Evolutionary conservation across 2,797 vertebrate genomes (phyloP).

Genomic region (Pseudochaenichthys georgianus): DNA sequence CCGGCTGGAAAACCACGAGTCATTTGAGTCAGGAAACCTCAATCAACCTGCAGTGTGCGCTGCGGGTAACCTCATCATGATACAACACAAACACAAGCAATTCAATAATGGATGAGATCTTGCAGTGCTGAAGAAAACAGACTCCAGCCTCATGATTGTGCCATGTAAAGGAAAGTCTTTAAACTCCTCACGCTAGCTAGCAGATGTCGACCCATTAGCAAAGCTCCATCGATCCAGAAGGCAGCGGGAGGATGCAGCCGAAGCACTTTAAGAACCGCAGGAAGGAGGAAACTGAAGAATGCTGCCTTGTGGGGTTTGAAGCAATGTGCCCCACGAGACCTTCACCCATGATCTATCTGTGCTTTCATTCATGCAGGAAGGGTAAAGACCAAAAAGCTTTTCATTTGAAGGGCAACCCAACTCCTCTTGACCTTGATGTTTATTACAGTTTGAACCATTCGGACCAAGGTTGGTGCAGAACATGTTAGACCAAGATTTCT

Average conservation of each 20-base stretch:
- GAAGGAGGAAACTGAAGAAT: constrained; percentile 60
- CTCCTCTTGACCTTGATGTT: constrained; percentile 9
- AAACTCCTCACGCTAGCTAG: constrained; percentile 53
- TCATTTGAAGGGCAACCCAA: not conserved
- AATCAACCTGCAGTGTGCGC: not conserved
- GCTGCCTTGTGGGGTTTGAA: constrained; percentile 39
- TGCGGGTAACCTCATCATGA: constrained; percentile 20
- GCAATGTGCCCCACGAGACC: constrained; percentile 48
- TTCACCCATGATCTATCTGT: constrained; percentile 46
- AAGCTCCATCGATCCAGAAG: constrained; percentile 71
- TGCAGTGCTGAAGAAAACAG: constrained; percentile 37
- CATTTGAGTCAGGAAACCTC: not conserved
- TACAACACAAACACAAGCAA: constrained; percentile 9
- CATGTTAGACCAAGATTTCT: not conserved
- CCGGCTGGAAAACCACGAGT: not conserved
- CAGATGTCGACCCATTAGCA: constrained; percentile 78
- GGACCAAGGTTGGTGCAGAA: not conserved
- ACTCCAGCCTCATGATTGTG: constrained; percentile 45
- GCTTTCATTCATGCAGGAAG: constrained; percentile 28
- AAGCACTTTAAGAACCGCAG: constrained; percentile 62
- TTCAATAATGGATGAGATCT: constrained; percentile 69
- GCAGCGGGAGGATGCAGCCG: constrained; percentile 52
- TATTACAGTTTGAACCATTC: constrained; percentile 16
- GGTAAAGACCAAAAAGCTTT: constrained; percentile 9
- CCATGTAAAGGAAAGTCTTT: constrained; percentile 57